phyloP scores from a whole-genome alignment of 2,888 invertebrate species.

The Pyralis farinalis region DNA sequence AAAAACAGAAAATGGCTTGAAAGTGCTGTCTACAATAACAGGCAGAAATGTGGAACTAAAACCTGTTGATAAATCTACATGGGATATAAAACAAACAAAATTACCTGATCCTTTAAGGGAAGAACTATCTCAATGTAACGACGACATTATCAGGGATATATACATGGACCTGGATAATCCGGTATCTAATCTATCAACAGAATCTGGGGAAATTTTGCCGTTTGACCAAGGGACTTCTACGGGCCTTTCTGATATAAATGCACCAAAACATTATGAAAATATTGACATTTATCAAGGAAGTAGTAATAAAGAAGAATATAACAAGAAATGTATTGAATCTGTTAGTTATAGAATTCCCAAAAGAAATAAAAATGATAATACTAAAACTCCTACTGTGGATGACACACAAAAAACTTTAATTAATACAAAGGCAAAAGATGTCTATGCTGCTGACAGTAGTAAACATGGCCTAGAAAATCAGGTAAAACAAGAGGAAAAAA shows the following conservation, averaged over 20 bases:
- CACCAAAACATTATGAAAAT: not conserved
- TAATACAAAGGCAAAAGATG: no score
- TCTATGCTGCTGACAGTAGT: not conserved
- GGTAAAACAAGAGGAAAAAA: not conserved
- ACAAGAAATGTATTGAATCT: slow-evolving; percentile 24
- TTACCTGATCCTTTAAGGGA: slow-evolving; percentile 41
- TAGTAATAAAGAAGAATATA: slow-evolving; percentile 11
- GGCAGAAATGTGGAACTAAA: slow-evolving; percentile 42
- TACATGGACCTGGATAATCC: slow-evolving; percentile 42
- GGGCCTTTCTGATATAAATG: not conserved
- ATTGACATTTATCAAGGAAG: not conserved
- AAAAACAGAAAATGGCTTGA: slow-evolving; percentile 32
- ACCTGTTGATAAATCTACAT: slow-evolving; percentile 35
- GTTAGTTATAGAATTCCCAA: slow-evolving; percentile 19
- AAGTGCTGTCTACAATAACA: slow-evolving; percentile 31
- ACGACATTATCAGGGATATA: slow-evolving; percentile 33
- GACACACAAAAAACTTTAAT: not conserved
- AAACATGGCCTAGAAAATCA: no score
- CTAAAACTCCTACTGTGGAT: not conserved
- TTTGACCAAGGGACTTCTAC: not conserved
- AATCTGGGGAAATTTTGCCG: slow-evolving; percentile 35
- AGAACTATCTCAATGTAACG: slow-evolving; percentile 22
- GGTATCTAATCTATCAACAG: slow-evolving; percentile 29
- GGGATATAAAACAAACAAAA: slow-evolving; percentile 32
- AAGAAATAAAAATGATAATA: slow-evolving; percentile 12